phyloP scores from a whole-genome alignment of 2,888 invertebrate genomes.

The Steinernema scapterisci region DNA sequence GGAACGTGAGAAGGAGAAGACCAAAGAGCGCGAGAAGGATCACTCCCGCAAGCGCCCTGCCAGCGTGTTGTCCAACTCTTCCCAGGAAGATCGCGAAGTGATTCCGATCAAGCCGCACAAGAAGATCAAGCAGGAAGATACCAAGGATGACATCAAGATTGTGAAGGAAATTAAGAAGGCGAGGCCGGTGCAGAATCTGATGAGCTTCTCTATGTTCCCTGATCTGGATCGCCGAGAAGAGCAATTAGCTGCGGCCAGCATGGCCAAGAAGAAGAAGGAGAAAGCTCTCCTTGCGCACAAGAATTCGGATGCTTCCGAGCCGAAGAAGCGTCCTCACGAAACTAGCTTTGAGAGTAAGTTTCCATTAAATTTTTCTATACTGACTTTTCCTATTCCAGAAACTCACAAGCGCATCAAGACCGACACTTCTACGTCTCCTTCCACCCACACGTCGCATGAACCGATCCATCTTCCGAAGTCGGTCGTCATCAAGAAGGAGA shows the following conservation, averaged over 20 bases:
- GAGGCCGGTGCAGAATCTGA: neutral
- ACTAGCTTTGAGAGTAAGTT: neutral
- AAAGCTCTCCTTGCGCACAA: neutral
- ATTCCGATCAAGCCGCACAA: neutral
- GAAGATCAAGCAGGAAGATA: constrained; percentile 16
- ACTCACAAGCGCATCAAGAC: neutral
- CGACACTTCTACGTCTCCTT: neutral
- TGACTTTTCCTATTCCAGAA: neutral
- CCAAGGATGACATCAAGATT: no score
- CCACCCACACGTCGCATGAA: neutral
- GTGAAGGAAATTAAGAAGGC: neutral
- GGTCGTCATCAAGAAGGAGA: neutral
- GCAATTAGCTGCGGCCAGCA: neutral
- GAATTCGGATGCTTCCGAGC: neutral
- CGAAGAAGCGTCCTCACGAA: neutral
- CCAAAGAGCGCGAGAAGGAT: constrained; percentile 21
- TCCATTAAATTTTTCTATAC: neutral
- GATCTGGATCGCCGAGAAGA: constrained; percentile 20
- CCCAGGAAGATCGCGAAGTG: neutral
- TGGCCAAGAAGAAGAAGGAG: constrained; percentile 11
- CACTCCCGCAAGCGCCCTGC: constrained; percentile 9
- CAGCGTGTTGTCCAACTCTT: constrained; percentile 3
- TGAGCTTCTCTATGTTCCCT: constrained; percentile 12
- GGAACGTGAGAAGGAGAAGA: constrained; percentile 11
- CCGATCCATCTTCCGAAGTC: neutral